Conservation (phyloP, 2,797 vertebrate genomes). For the Sebastolobus alascanus region DNA sequence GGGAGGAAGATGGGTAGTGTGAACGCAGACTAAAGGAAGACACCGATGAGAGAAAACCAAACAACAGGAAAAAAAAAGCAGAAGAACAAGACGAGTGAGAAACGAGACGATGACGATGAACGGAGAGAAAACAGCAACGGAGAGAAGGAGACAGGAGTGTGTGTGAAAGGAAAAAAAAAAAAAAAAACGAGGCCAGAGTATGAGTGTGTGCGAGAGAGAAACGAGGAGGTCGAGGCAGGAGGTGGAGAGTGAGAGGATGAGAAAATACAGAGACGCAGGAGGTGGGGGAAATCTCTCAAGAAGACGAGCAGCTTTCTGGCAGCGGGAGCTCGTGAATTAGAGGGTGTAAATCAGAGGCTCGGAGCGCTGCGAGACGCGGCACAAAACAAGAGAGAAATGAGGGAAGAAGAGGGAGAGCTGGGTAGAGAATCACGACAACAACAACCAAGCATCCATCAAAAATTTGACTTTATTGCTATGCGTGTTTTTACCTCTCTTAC, state of each 20-base stretch:
- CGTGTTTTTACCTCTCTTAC: conserved; percentile 14
- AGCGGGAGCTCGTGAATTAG: conserved; percentile 60
- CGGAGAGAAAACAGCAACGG: background rate
- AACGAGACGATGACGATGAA: background rate
- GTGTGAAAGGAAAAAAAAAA: background rate
- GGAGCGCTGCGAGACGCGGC: conserved; percentile 29
- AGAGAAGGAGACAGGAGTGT: background rate
- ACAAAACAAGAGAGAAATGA: conserved; percentile 25
- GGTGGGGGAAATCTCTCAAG: conserved; percentile 64
- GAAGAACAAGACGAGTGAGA: conserved; percentile 5
- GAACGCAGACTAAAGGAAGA: background rate
- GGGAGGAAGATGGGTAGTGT: background rate
- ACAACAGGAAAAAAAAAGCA: conserved; percentile 1
- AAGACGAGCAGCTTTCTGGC: conserved; percentile 66
- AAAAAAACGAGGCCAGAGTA: conserved; percentile 36
- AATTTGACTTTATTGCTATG: background rate
- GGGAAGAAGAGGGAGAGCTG: background rate
- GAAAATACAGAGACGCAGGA: conserved; percentile 45
- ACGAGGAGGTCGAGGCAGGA: conserved; percentile 48
- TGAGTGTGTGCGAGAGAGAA: conserved; percentile 34
- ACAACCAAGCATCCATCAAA: background rate
- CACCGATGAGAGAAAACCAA: conserved; percentile 14
- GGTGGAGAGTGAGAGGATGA: conserved; percentile 47
- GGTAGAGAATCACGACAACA: conserved; percentile 3
- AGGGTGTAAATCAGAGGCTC: conserved; percentile 70